phyloP scores from a whole-genome alignment of 2,113 vertebrate species.

The Callopanchax toddi region DNA sequence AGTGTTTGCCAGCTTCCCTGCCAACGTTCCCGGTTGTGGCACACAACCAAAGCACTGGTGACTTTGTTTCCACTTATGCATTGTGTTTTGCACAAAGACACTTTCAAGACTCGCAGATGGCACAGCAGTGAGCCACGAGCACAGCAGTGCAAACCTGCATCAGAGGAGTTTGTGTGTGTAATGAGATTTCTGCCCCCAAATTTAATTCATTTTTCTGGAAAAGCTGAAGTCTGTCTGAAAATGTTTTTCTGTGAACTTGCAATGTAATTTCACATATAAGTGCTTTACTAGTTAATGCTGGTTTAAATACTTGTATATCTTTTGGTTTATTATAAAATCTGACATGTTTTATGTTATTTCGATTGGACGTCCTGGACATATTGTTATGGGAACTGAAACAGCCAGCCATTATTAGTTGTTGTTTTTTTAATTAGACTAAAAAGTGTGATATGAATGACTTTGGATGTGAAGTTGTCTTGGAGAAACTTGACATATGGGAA shows the following conservation, averaged over 20 bases:
- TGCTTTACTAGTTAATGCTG: not conserved
- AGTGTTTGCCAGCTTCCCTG: constrained; percentile 40
- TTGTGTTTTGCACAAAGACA: constrained; percentile 23
- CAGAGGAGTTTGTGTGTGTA: constrained; percentile 20
- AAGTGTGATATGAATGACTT: too few species aligned
- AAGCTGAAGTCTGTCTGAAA: not conserved
- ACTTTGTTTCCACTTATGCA: constrained; percentile 44
- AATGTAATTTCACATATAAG: not conserved
- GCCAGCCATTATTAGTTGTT: too few species aligned
- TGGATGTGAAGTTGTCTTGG: too few species aligned
- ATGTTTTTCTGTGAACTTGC: not conserved
- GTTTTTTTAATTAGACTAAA: too few species aligned
- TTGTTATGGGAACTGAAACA: too few species aligned
- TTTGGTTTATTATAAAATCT: too few species aligned
- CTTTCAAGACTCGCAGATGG: constrained; percentile 44
- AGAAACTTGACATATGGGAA: too few species aligned
- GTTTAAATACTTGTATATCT: too few species aligned
- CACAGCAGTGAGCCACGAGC: constrained; percentile 20
- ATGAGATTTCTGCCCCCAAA: constrained; percentile 7
- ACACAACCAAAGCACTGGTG: constrained; percentile 29
- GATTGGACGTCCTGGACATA: too few species aligned
- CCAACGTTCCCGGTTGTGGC: constrained; percentile 24
- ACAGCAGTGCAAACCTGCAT: constrained; percentile 21
- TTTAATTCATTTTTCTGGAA: not conserved
- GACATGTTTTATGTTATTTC: too few species aligned